Evolutionary conservation across 2,113 vertebrate species (phyloP).

Genomic region (Pachyramphus minor): DNA sequence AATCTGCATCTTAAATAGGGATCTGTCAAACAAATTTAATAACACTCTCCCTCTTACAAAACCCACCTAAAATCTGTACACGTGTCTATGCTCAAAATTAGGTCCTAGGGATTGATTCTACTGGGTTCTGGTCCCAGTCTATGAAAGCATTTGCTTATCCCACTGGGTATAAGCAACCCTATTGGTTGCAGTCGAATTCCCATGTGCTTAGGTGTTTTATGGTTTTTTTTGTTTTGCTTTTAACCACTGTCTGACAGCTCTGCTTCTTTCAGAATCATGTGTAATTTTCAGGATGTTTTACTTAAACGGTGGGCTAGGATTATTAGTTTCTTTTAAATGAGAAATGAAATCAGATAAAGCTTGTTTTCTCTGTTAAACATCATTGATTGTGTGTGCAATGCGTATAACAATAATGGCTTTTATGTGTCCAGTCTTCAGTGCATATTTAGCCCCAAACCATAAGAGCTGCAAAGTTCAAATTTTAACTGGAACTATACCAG

Average conservation of each 20-base stretch:
- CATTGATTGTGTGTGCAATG: neutral
- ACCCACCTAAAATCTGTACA: neutral
- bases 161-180: neutral
- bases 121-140: neutral
- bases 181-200: neutral
- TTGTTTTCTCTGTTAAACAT: neutral
- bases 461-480: conserved; percentile 2
- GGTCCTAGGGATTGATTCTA: neutral
- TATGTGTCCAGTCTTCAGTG: neutral
- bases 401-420: neutral
- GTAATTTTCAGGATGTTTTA: neutral
- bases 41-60: conserved; percentile 10
- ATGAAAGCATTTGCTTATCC: neutral
- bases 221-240: neutral
- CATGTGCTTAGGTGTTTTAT: neutral
- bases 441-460: neutral
- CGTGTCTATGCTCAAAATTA: neutral
- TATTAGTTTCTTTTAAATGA: neutral
- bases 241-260: neutral
- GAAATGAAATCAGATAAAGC: neutral
- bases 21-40: conserved; percentile 37
- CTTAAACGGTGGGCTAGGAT: neutral
- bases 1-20: conserved; percentile 19
- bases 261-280: neutral
- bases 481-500: neutral